Evolutionary conservation across 37 sponge, comb jelly and placozoan genomes (phyloP).

Genomic region (Halichondria panicea): DNA sequence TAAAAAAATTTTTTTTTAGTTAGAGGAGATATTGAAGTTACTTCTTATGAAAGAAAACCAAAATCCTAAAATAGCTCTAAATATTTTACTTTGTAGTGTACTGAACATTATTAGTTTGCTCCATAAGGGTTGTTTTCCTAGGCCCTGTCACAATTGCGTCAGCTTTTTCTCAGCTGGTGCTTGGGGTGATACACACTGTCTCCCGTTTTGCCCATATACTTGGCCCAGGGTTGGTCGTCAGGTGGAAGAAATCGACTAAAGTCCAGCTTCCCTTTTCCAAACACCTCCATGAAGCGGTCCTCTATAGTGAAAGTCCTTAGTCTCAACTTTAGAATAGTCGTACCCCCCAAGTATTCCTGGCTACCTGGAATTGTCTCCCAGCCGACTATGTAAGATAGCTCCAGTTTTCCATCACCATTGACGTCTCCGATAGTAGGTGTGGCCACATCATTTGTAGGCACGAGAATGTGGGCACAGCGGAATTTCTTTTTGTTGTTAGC

Average conservation of each 20-base stretch:
- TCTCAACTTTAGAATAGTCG: background rate
- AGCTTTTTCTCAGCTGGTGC: too few relatives aligned
- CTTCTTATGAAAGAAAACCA: too few relatives aligned
- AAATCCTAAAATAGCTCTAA: too few relatives aligned
- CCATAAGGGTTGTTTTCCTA: too few relatives aligned
- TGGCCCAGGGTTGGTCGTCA: conserved; percentile 66
- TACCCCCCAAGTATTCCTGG: background rate
- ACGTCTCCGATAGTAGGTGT: conserved; percentile 56
- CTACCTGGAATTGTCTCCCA: background rate
- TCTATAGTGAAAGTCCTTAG: conserved; percentile 31
- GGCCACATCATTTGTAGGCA: background rate
- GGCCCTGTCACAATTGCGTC: too few relatives aligned
- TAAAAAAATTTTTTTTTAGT: too few relatives aligned
- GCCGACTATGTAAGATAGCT: conserved; percentile 29
- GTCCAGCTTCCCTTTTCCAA: conserved; percentile 18
- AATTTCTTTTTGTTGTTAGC: background rate
- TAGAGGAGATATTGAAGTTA: too few relatives aligned
- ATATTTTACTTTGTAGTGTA: too few relatives aligned
- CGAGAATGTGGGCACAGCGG: background rate
- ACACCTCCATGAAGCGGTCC: conserved; percentile 4
- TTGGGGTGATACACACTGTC: background rate
- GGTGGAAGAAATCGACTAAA: conserved; percentile 40
- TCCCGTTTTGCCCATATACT: conserved; percentile 69
- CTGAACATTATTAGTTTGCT: too few relatives aligned
- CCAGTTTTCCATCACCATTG: conserved; percentile 52